phyloP scores from a whole-genome alignment of 2,113 vertebrate species.

The Sebastes fasciatus region DNA sequence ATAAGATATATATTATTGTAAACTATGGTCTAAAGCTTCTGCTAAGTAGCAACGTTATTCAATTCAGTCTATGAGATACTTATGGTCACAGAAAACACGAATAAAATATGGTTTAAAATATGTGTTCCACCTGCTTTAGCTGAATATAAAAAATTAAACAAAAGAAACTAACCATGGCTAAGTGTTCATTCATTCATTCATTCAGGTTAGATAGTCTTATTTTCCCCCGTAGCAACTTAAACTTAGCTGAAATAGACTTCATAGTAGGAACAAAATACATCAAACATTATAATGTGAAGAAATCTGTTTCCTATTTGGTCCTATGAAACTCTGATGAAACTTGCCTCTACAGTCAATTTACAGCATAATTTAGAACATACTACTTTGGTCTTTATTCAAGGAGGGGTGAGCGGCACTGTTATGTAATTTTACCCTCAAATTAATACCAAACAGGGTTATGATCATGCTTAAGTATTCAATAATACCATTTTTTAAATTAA shows the following conservation, averaged over 20 bases:
- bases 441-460: fast-evolving
- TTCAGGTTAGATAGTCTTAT: not conserved
- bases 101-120: not conserved
- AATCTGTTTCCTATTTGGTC: not conserved
- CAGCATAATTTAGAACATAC: not conserved
- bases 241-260: not conserved
- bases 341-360: not conserved
- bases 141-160: not conserved
- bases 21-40: not conserved
- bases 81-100: not conserved
- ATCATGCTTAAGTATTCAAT: fast-evolving
- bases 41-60: not conserved
- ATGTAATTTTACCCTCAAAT: not conserved
- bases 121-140: not conserved
- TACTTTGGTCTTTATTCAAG: not conserved
- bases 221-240: not conserved
- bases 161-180: not conserved
- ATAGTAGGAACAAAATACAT: not conserved
- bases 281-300: not conserved
- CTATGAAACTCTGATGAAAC: not conserved
- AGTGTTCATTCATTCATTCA: not conserved
- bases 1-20: not conserved
- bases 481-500: fast-evolving
- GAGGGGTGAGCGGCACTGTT: not conserved
- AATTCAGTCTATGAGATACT: not conserved